Percentiles rank a stretch among this genome's conserved stretches.
phyloP scores from a whole-genome alignment of 2,797 vertebrate species.

The Enoplosus armatus region DNA sequence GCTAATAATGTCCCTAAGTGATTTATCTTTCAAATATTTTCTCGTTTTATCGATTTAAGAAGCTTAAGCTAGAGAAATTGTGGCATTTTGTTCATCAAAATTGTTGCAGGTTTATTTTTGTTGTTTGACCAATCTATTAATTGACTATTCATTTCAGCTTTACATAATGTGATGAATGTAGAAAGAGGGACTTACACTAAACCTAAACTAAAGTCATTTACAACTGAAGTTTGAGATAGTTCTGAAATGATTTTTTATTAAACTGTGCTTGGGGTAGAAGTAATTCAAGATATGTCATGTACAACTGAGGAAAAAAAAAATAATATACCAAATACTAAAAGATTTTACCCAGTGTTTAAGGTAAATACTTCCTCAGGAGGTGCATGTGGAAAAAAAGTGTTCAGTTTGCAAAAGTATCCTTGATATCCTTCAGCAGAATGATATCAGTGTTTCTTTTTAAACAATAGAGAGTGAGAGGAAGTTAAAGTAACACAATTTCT shows the following conservation, averaged over 20 bases:
- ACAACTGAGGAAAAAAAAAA: neutral
- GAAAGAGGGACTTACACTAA: too few species aligned
- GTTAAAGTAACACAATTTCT: slow-evolving; percentile 32
- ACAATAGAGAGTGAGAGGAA: slow-evolving; percentile 44
- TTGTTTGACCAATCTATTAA: accelerated
- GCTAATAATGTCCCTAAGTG: neutral
- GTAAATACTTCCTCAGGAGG: slow-evolving; percentile 24
- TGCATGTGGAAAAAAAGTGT: neutral
- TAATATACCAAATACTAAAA: neutral
- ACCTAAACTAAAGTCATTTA: too few species aligned
- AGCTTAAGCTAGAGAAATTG: too few species aligned
- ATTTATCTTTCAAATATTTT: neutral
- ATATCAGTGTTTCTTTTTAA: slow-evolving; percentile 33
- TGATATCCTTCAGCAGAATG: slow-evolving; percentile 31
- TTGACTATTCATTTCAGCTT: neutral
- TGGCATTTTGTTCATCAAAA: too few species aligned
- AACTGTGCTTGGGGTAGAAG: neutral
- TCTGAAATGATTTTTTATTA: neutral
- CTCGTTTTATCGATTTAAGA: too few species aligned
- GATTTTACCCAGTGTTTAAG: slow-evolving; percentile 5
- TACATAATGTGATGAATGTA: neutral
- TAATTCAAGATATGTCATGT: neutral
- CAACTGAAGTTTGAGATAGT: neutral
- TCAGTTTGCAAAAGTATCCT: slow-evolving; percentile 32
- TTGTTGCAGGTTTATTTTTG: too few species aligned